Conservation (phyloP, 2,797 vertebrate genomes). For the Peromyscus nudipes region DNA sequence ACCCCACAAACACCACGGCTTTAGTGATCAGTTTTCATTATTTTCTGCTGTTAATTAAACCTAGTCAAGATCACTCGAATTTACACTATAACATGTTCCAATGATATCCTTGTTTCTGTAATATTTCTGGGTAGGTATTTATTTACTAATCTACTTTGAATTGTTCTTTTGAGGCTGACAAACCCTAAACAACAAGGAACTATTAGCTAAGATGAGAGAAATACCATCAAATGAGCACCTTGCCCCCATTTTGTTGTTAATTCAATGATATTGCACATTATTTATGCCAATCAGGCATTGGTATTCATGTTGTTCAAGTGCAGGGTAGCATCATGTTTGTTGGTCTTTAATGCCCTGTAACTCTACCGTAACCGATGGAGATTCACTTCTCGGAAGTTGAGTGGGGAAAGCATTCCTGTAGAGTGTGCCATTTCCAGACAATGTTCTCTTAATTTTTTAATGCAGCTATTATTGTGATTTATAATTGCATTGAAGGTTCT, state of each 20-base stretch:
- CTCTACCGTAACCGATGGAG: slow-evolving; percentile 75
- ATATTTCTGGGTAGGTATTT: background rate
- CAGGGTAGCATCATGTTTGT: slow-evolving; percentile 12
- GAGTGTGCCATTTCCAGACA: slow-evolving; percentile 83
- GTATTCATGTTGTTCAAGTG: background rate
- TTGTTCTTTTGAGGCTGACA: slow-evolving; percentile 53
- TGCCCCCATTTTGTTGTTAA: background rate
- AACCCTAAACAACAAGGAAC: slow-evolving; percentile 48
- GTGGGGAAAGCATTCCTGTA: slow-evolving; percentile 80
- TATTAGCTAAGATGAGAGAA: slow-evolving; percentile 56
- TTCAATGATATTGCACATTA: background rate
- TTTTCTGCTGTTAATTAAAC: background rate
- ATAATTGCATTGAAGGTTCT: slow-evolving; percentile 82
- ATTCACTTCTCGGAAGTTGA: slow-evolving; percentile 81
- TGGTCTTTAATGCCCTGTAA: slow-evolving; percentile 72
- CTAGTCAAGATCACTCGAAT: background rate
- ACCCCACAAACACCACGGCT: background rate
- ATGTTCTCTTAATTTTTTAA: slow-evolving; percentile 86
- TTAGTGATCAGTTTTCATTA: background rate
- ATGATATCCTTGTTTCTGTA: background rate
- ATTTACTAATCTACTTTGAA: background rate
- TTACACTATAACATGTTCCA: background rate
- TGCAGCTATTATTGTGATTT: slow-evolving; percentile 86
- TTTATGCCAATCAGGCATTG: slow-evolving; percentile 49
- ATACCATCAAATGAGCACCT: background rate